phyloP scores from a whole-genome alignment of 2,797 vertebrate species.

The Myoxocephalus aenaeus region DNA sequence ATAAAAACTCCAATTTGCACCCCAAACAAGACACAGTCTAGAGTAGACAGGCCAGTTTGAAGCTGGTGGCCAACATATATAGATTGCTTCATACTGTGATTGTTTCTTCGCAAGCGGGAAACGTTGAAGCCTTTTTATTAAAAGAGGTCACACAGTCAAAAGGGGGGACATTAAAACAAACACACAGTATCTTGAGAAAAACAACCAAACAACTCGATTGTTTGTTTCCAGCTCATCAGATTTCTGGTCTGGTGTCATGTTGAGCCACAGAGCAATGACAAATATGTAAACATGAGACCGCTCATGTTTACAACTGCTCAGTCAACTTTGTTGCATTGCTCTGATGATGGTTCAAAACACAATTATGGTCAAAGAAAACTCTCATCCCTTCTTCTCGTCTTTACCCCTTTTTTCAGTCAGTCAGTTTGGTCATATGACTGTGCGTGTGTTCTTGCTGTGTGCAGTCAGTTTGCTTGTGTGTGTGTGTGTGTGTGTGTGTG shows the following conservation, averaged over 20 bases:
- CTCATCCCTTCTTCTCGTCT: background rate
- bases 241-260: conserved; percentile 26
- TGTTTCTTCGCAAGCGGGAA: background rate
- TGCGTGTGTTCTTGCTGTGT: conserved; percentile 10
- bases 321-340: conserved; percentile 16
- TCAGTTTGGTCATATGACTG: background rate
- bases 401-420: background rate
- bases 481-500: too few relatives aligned
- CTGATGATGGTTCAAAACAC: conserved; percentile 18
- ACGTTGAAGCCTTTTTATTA: background rate
- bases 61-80: background rate
- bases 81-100: background rate
- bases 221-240: conserved; percentile 37
- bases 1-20: background rate
- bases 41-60: background rate
- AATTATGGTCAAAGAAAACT: conserved; percentile 11
- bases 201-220: background rate
- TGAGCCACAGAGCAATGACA: conserved; percentile 22
- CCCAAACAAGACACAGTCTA: background rate
- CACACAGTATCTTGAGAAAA: conserved; percentile 8
- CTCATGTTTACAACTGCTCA: conserved; percentile 10
- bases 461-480: background rate
- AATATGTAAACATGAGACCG: conserved; percentile 23
- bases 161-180: conserved; percentile 10
- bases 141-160: conserved; percentile 2